phyloP scores from a whole-genome alignment of 35 echinoderm and acorn worm species.

The Ptychodera flava region DNA sequence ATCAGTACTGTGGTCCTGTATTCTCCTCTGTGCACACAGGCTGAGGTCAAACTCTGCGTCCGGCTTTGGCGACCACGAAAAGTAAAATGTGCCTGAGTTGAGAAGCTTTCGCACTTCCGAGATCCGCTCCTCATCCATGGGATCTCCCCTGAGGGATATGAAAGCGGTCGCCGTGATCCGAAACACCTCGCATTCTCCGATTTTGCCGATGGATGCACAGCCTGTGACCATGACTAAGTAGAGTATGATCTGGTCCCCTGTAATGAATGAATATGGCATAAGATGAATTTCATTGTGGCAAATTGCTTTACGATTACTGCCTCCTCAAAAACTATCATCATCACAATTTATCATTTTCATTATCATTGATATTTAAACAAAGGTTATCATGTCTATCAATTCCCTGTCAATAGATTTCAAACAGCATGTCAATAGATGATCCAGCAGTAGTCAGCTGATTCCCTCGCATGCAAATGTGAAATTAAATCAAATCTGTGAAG shows the following conservation, averaged over 20 bases:
- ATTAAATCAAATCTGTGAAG: no score
- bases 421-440: no score
- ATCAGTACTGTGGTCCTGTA: constrained; percentile 80
- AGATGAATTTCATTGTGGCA: no score
- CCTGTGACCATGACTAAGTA: constrained; percentile 85
- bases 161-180: constrained; percentile 83
- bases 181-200: constrained; percentile 67
- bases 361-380: no score
- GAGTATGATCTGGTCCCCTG: constrained; percentile 61
- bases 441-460: no score
- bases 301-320: no score
- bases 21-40: constrained; percentile 81
- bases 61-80: constrained; percentile 55
- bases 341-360: no score
- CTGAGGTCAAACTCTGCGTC: constrained; percentile 67
- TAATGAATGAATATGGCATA: constrained; percentile 11
- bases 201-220: constrained; percentile 79
- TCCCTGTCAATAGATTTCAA: no score
- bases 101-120: constrained; percentile 81
- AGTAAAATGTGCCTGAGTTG: constrained; percentile 98
- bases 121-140: constrained; percentile 78
- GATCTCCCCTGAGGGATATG: constrained; percentile 67
- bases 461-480: no score
- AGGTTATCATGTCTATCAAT: no score
- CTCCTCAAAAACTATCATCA: no score